Base-by-base conservation (phyloP, 1,140 invertebrate genomes). In the Panagrolaimus sp. region DNA sequence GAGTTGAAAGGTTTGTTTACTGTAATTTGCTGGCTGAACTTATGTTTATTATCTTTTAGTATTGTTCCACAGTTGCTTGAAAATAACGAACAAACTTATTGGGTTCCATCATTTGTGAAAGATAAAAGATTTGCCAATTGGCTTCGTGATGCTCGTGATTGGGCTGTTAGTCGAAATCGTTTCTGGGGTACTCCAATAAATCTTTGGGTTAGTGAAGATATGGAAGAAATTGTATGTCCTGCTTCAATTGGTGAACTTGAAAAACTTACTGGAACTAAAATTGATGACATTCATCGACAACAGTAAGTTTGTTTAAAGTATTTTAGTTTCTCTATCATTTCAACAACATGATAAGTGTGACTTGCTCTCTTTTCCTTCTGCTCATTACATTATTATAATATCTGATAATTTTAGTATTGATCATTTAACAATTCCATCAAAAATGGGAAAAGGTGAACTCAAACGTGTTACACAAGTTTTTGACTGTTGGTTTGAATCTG, bases 161-260 rank as follows among this genome's bases (percentile, higher is more conserved):
- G 96, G 96, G 93, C 94, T 24, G 89, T 96, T 1, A 96, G 93
- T 75, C 87, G 96, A 67, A 98, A 98, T 84, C 88, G 96, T 32
- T 99, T 97, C 83, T 99, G 96, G 95, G 96, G 96, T n/a, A 99
- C 94, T 70, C 96, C 96, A 0, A 98, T 99, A 72, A 96, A 96
- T 2, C 85, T 99, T 10, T 99, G 96, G 96, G 88, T 94, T n/a
- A 96, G 93, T 21, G 89, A 92, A 26, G 94, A 95, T 85, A 90
- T 90, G 12, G 89, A 95, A 84, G 96, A 99, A 81, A 85, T 95
- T 17, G 88, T 97, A 26, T 97, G 94, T 84, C 86, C 98, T 63
- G 93, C 94, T 6, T 97, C 94, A 71, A 94, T 98, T 77, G 89
- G 89, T 45, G 94, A 99, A 84, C 84, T 99, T 43, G 88, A 91